A percentile compares a stretch with the other conserved stretches of the same genome.
Evolutionary conservation across 1,140 invertebrate species (phyloP).

Genomic region (Nylanderia fulva): DNA sequence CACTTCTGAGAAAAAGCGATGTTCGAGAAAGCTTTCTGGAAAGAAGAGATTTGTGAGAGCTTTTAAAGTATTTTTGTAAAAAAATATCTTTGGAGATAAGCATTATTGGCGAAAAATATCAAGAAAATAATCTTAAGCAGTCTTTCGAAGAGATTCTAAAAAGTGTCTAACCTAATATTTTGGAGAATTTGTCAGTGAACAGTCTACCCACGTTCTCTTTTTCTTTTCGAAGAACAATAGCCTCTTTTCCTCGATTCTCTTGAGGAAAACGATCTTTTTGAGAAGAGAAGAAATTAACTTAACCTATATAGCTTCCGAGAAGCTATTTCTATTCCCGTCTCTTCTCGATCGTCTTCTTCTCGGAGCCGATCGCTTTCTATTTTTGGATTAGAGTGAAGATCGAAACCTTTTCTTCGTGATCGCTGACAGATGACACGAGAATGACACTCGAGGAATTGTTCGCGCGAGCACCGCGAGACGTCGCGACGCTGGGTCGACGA

Average conservation of each 20-base stretch:
- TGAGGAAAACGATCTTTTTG: not conserved
- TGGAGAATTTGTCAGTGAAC: not conserved
- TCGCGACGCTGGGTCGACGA: conserved; percentile 50
- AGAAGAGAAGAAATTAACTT: too few species aligned
- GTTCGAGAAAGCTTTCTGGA: not conserved
- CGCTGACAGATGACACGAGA: not conserved
- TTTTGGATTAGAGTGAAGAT: not conserved
- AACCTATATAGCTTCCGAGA: not conserved
- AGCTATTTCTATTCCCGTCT: too few species aligned
- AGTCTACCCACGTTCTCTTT: not conserved
- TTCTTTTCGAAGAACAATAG: not conserved
- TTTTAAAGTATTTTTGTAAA: not conserved
- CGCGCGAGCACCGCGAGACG: not conserved
- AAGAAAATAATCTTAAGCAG: not conserved
- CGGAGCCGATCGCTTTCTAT: not conserved
- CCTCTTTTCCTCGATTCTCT: not conserved
- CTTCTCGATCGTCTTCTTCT: not conserved
- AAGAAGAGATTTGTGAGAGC: not conserved
- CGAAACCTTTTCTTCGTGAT: not conserved
- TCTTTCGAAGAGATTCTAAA: not conserved
- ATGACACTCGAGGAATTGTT: conserved; percentile 21
- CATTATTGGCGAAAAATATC: not conserved
- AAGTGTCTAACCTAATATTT: too few species aligned
- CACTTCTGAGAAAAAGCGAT: conserved; percentile 18
- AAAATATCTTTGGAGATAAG: not conserved